Percentiles rank a stretch among this genome's conserved stretches.
Evolutionary conservation across 2,888 invertebrate genomes (phyloP).

Genomic region (Phaonia tiefii): DNA sequence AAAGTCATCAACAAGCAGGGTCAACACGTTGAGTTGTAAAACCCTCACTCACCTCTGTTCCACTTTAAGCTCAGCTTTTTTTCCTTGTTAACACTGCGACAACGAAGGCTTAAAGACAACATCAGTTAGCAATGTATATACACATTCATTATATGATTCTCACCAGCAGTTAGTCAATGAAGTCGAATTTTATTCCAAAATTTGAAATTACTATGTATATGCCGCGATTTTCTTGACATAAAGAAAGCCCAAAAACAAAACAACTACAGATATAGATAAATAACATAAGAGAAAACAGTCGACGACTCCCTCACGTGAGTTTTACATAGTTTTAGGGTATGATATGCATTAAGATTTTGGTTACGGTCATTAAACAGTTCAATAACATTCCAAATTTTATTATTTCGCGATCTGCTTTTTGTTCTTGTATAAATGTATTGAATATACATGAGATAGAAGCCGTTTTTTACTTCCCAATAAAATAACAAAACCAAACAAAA

Average conservation of each 20-base stretch:
- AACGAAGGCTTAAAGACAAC: slow-evolving; percentile 49
- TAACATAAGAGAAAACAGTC: background rate
- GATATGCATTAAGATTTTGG: slow-evolving; percentile 31
- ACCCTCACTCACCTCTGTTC: background rate
- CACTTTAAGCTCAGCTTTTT: slow-evolving; percentile 41
- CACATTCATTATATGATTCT: slow-evolving; percentile 16
- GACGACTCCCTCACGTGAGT: background rate
- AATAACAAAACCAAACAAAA: slow-evolving; percentile 45
- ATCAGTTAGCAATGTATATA: slow-evolving; percentile 12
- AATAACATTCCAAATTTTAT: slow-evolving; percentile 60
- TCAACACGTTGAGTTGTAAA: slow-evolving; percentile 78
- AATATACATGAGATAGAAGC: slow-evolving; percentile 39
- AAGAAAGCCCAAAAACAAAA: background rate
- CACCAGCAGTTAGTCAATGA: slow-evolving; percentile 24
- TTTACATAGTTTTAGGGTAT: no score
- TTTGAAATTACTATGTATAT: no score
- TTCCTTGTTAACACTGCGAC: slow-evolving; percentile 40
- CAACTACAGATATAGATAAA: background rate
- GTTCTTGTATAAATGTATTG: slow-evolving; percentile 51
- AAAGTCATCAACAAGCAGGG: slow-evolving; percentile 84
- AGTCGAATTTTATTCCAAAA: background rate
- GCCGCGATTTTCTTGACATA: no score
- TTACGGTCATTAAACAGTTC: slow-evolving; percentile 40
- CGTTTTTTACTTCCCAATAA: slow-evolving; percentile 60
- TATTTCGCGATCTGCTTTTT: slow-evolving; percentile 30